Conservation (phyloP, 2,797 vertebrate genomes). For the Champsocephalus gunnari region DNA sequence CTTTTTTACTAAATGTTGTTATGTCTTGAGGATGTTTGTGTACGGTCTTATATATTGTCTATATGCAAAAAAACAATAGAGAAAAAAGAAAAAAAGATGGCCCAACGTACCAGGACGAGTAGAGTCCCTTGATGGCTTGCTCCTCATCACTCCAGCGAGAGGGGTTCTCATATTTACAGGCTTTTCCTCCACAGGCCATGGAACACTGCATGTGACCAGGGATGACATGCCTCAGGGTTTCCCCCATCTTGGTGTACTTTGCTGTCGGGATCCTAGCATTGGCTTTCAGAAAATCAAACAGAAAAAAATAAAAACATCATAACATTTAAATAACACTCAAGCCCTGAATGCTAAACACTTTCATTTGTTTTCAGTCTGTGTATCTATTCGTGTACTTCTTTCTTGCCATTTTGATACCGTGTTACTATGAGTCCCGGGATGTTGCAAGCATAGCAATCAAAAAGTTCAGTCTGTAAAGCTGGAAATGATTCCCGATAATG, state of each 20-base stretch:
- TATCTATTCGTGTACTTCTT: too few species aligned
- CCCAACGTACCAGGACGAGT: slow-evolving; percentile 92
- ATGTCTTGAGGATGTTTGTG: too few species aligned
- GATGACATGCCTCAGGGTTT: slow-evolving; percentile 94
- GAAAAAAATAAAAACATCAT: not conserved
- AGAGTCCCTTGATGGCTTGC: slow-evolving; percentile 94
- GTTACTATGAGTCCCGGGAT: too few species aligned
- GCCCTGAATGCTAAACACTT: not conserved
- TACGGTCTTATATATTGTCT: too few species aligned
- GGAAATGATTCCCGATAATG: too few species aligned
- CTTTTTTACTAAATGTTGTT: too few species aligned
- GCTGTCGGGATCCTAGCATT: slow-evolving; percentile 89
- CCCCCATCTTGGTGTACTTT: slow-evolving; percentile 97
- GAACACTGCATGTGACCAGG: slow-evolving; percentile 97
- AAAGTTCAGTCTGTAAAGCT: too few species aligned
- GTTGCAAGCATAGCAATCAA: too few species aligned
- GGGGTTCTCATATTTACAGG: slow-evolving; percentile 98
- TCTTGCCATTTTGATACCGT: too few species aligned
- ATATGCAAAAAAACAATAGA: too few species aligned
- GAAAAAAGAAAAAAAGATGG: too few species aligned
- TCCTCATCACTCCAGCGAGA: slow-evolving; percentile 94
- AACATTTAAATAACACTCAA: not conserved
- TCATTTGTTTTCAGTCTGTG: too few species aligned
- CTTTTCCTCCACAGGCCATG: slow-evolving; percentile 94
- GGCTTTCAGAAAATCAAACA: slow-evolving; percentile 72